These are phyloP conservation scores for Xestobium rufovillosum DNA, from an alignment of 2,888 invertebrate species.

Conservation along the genomic window DNA sequence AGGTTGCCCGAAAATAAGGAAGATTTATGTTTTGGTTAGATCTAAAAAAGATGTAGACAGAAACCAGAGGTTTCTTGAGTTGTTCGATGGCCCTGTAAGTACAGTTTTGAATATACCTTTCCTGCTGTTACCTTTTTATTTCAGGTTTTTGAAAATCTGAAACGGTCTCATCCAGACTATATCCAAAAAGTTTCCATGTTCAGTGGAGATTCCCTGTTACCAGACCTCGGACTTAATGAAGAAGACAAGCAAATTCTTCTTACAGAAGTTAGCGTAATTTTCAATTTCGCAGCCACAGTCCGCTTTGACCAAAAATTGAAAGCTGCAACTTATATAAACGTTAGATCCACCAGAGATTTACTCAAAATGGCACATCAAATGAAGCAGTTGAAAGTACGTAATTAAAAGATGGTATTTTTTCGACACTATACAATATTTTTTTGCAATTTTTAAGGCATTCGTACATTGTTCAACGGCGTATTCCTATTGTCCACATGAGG, in stretches of 20 bases:
- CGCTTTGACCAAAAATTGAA: constrained; percentile 65
- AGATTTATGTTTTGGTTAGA: constrained; percentile 34
- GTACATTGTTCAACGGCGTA: constrained; percentile 61
- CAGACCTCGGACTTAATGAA: constrained; percentile 47
- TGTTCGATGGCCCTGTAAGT: constrained; percentile 55
- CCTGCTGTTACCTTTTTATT: constrained; percentile 21
- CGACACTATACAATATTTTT: constrained; percentile 7
- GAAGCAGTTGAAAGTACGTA: constrained; percentile 53
- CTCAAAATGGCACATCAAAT: constrained; percentile 58
- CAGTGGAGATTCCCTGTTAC: constrained; percentile 48
- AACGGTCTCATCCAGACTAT: constrained; percentile 45
- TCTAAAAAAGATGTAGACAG: constrained; percentile 34
- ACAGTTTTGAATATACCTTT: constrained; percentile 13
- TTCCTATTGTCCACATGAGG: constrained; percentile 51
- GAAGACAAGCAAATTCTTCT: constrained; percentile 45
- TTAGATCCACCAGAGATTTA: constrained; percentile 57
- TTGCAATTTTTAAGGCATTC: constrained; percentile 39
- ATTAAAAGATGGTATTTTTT: neutral
- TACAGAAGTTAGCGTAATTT: constrained; percentile 56
- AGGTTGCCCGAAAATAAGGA: constrained; percentile 34
- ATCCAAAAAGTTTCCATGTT: constrained; percentile 51
- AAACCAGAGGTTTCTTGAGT: constrained; percentile 43
- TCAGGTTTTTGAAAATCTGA: constrained; percentile 48
- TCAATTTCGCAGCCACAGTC: constrained; percentile 72
- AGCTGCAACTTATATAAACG: constrained; percentile 61